phyloP scores from a whole-genome alignment of 2,888 invertebrate genomes.

The Harpalus rubripes region DNA sequence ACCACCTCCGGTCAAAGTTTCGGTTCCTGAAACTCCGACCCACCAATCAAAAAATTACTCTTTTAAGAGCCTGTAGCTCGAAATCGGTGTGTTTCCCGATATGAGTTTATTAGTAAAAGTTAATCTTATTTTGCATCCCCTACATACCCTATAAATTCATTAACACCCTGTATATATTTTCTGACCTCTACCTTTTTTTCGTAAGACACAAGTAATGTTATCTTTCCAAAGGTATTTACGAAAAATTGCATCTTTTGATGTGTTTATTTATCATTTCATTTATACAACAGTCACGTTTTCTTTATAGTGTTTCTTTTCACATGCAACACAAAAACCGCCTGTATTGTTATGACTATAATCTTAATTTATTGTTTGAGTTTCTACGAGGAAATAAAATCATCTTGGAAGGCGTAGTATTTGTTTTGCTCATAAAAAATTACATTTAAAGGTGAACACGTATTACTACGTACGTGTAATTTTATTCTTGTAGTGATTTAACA shows the following conservation, averaged over 20 bases:
- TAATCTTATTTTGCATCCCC: too few species aligned
- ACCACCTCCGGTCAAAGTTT: too few species aligned
- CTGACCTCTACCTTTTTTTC: too few species aligned
- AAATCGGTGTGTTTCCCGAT: too few species aligned
- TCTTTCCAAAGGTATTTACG: conserved; percentile 36
- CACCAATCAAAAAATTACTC: too few species aligned
- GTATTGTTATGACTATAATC: conserved; percentile 57
- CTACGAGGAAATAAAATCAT: conserved; percentile 54
- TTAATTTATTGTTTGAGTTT: conserved; percentile 57
- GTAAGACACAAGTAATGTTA: neutral
- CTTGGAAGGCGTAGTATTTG: conserved; percentile 41
- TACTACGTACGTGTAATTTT: neutral
- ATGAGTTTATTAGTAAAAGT: too few species aligned
- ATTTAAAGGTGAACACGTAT: conserved; percentile 2
- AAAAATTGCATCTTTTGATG: conserved; percentile 48
- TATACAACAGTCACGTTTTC: conserved; percentile 48
- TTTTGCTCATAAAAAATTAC: conserved; percentile 43
- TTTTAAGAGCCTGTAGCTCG: too few species aligned
- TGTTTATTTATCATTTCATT: conserved; percentile 55
- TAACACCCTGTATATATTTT: too few species aligned
- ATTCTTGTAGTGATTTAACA: neutral
- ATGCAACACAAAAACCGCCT: conserved; percentile 48
- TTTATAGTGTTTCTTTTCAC: conserved; percentile 62
- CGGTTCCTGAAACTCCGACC: too few species aligned
- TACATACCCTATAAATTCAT: too few species aligned